Base-by-base conservation (phyloP, 2,888 invertebrate genomes). In the Gandaritis pyraliata region DNA sequence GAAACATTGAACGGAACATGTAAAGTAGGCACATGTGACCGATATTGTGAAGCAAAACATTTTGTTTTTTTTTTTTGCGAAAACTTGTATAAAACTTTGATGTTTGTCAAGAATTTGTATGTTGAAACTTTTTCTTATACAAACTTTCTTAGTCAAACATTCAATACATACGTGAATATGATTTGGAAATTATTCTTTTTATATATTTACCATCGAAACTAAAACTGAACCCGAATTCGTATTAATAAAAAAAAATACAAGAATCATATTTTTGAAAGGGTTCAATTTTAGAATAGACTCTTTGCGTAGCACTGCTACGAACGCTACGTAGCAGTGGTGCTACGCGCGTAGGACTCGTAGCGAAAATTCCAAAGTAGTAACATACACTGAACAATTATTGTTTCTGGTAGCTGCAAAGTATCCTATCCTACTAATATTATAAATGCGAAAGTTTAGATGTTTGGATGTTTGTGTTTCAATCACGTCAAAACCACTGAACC, bases 11-110 rank as follows among this genome's bases (percentile, higher is more conserved):
- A 71, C 67, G 61, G 64, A 52, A 60, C 64, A 69, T 71, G 69
- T 60, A 67, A 67, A 72, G 68, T 67, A 67, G 69, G 58, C 68
- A 68, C 71, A 71, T 72, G 72, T 67, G 71, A 65, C 71, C 71
- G 48, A 66, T 61, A 61, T 50, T 47, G n/a, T 30, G 39, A 41
- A 16, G 15, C 15, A 13, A 48, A 48, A 56, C 47, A 50, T 53
- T 52, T 47, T 23, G 51, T 15, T 33, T 33, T 48, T 45, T 48
- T 46, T n/a, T 55, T 46, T 41, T 47, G 46, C 23, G 30, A 29
- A 23, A 38, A 48, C 12, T 48, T 43, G 38, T 2, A 10, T 43
- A 29, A 23, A 38, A 48, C 12, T 48, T 43, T 46, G 2, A 10
- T 43, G 8, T 33, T 45, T 49, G 39, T 33, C 33, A 60, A 46